Evolutionary conservation across 2,113 vertebrate genomes (phyloP), one percentile per base, ranked within the genome.

Genomic region (Calonectris borealis): DNA sequence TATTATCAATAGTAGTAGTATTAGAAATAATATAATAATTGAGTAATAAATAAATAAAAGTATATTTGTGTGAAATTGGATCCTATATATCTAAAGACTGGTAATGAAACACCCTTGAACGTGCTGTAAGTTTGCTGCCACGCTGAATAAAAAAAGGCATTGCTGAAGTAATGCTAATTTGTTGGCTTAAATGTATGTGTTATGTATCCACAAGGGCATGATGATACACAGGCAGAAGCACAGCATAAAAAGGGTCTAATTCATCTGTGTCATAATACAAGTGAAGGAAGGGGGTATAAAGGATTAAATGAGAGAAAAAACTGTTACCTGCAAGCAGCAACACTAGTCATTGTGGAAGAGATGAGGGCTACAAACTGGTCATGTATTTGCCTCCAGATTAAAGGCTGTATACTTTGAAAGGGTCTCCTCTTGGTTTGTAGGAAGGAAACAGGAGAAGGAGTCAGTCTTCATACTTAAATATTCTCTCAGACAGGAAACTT

Each of bases 361-460:
- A 62, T 26, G 60, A 51, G 49, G 38, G 69, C 71, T 88, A 36
- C 13, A 61, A 93, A 75, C 16, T 65, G 61, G 66, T 51, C 6
- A 17, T 38, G 17, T n/a, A 14, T 89, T 85, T 92, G 42, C 32
- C 66, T 51, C 34, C 54, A 62, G 46, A 60, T 88, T 65, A 83
- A 93, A 88, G 51, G 60, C 25, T 86, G 65, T 29, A 12, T 4
- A 2, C 32, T 95, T 84, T 89, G 83, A 90, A 91, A 85, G 42
- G 12, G 25, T 93, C 66, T 93, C 54, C 29, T 76, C 90, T 92
- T 64, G 72, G 60, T 82, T 40, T 89, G 64, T 57, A 93, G 90
- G 92, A 93, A 91, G 73, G 66, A 97, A 96, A 88, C 32, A 89
- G 44, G 65, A 92, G 86, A 95, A 94, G 25, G 70, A 87, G 34